Percentiles rank a stretch among this genome's conserved stretches.
Conservation (phyloP, 2,113 vertebrate species). For the Cyphomyrus plagiostoma region DNA sequence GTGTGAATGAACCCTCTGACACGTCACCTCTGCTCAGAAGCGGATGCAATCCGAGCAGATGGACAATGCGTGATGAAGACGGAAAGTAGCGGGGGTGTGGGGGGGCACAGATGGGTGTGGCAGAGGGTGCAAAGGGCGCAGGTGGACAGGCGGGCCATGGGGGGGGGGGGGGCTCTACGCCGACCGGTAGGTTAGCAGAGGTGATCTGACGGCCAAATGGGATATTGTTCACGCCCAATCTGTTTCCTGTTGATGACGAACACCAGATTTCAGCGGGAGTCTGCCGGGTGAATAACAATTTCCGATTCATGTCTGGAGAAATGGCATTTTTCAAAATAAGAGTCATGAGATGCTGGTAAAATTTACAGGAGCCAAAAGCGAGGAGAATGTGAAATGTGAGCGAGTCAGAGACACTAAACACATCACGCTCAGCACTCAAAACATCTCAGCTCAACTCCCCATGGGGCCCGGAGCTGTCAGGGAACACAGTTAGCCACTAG, state of each 20-base stretch:
- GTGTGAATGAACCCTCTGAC: slow-evolving; percentile 64
- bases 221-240: not conserved
- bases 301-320: not conserved
- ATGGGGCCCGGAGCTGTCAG: slow-evolving; percentile 28
- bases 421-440: not conserved
- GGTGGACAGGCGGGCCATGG: not conserved
- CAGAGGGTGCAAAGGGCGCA: not conserved
- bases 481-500: not conserved
- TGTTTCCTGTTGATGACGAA: not conserved
- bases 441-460: slow-evolving; percentile 5
- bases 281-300: not conserved
- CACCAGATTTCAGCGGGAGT: not conserved
- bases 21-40: slow-evolving; percentile 49
- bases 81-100: slow-evolving; percentile 11
- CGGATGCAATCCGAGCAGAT: slow-evolving; percentile 64
- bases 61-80: slow-evolving; percentile 36
- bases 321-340: not conserved
- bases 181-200: not conserved
- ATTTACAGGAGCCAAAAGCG: not conserved
- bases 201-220: not conserved
- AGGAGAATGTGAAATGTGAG: not conserved
- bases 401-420: not conserved
- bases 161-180: not conserved
- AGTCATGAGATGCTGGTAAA: not conserved
- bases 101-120: slow-evolving; percentile 27